phyloP scores from a whole-genome alignment of 2,888 invertebrate species.

The Scaeva pyrastri region DNA sequence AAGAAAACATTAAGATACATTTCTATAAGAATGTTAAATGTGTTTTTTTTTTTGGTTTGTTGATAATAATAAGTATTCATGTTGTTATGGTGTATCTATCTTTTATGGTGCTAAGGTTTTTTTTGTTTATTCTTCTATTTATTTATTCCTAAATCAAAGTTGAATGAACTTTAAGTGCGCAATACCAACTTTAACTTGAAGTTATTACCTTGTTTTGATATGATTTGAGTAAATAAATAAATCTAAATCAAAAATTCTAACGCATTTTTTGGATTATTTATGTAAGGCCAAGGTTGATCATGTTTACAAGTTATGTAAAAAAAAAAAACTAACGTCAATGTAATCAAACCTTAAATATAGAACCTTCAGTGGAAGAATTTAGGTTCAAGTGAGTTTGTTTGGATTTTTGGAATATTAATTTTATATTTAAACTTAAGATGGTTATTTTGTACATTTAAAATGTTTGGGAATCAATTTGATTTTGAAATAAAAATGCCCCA shows the following conservation, averaged over 20 bases:
- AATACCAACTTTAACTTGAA: not conserved
- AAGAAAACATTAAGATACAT: conserved; percentile 47
- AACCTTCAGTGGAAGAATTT: not conserved
- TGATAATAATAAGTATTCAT: conserved; percentile 35
- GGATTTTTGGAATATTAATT: too few species aligned
- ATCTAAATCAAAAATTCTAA: not conserved
- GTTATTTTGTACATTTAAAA: too few species aligned
- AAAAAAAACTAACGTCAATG: not conserved
- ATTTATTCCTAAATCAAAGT: conserved; percentile 3
- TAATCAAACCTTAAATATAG: not conserved
- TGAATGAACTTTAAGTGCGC: conserved; percentile 46
- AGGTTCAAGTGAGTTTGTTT: too few species aligned
- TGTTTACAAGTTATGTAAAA: not conserved
- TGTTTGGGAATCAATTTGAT: too few species aligned
- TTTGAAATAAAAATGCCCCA: too few species aligned
- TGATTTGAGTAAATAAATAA: not conserved
- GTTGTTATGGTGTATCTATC: conserved; percentile 11
- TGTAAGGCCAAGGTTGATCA: conserved; percentile 1
- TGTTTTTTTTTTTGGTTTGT: conserved; percentile 48
- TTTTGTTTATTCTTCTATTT: conserved; percentile 8
- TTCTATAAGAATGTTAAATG: conserved; percentile 51
- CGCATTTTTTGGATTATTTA: not conserved
- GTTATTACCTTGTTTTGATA: not conserved
- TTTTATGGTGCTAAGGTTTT: conserved; percentile 22
- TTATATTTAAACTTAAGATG: too few species aligned